A percentile compares a stretch with the other conserved stretches of the same genome.
Conservation (phyloP, 1,140 invertebrate species). For the Eumaeus atala region DNA sequence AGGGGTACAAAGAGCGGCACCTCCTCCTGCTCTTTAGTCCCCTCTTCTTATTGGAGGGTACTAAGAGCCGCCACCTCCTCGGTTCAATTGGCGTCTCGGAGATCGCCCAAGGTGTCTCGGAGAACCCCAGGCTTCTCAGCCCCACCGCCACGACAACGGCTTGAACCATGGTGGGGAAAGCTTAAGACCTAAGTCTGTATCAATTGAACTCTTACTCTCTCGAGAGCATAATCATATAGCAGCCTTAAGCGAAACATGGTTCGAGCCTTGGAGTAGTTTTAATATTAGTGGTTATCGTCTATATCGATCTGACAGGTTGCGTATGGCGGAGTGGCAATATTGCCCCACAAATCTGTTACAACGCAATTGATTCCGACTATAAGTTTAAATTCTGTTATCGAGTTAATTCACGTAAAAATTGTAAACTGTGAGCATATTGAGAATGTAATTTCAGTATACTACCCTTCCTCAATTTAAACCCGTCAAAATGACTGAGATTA, state of each 20-base stretch:
- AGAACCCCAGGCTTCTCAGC: too few relatives aligned
- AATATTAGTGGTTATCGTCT: constrained; percentile 23
- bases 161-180: too few relatives aligned
- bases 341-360: constrained; percentile 21
- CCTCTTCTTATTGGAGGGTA: too few relatives aligned
- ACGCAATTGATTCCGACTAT: neutral
- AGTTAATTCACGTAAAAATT: constrained; percentile 20
- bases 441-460: constrained; percentile 22
- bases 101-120: too few relatives aligned
- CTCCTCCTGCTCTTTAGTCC: too few relatives aligned
- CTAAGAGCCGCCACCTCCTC: too few relatives aligned
- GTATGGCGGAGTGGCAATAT: constrained; percentile 30
- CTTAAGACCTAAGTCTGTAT: constrained; percentile 19
- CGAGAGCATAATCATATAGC: constrained; percentile 28
- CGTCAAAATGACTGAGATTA: constrained; percentile 21
- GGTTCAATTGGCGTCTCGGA: too few relatives aligned
- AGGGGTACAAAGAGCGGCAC: too few relatives aligned
- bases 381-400: constrained; percentile 15
- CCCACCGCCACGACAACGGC: too few relatives aligned
- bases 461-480: constrained; percentile 16
- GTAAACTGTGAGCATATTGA: constrained; percentile 23
- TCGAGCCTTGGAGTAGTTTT: constrained; percentile 17
- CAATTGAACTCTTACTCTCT: constrained; percentile 17
- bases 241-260: constrained; percentile 29
- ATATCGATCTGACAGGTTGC: constrained; percentile 24